A percentile compares a stretch with the other conserved stretches of the same genome.
phyloP scores from a whole-genome alignment of 2,888 invertebrate species.

The Coronaproctus castanopsis region DNA sequence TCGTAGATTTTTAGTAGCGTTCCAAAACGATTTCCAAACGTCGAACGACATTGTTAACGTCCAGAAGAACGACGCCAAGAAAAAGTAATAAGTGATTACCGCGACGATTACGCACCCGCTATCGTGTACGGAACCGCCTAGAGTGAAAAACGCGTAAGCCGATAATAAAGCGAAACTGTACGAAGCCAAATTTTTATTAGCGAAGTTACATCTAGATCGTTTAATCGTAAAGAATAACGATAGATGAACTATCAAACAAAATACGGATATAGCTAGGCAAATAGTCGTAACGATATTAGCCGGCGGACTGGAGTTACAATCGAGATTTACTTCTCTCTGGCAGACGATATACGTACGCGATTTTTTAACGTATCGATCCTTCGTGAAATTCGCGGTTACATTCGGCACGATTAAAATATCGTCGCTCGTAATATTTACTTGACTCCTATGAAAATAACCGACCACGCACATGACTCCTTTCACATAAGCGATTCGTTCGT shows the following conservation, averaged over 20 bases:
- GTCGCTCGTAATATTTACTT: background rate
- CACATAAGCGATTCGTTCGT: too few species aligned
- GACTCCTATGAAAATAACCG: background rate
- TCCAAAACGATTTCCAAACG: background rate
- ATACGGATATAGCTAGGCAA: background rate
- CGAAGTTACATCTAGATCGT: background rate
- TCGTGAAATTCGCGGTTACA: background rate
- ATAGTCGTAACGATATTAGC: background rate
- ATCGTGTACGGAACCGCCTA: background rate
- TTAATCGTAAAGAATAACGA: background rate
- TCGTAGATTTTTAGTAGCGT: background rate
- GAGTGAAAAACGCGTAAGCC: background rate
- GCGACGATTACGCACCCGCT: background rate
- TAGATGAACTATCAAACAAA: background rate
- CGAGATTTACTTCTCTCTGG: background rate
- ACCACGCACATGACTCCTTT: background rate
- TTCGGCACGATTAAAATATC: background rate
- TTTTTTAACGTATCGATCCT: background rate
- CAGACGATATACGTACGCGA: background rate
- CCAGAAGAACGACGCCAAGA: background rate
- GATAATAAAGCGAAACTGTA: background rate
- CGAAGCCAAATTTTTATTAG: background rate
- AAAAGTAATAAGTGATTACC: background rate
- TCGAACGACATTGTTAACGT: background rate
- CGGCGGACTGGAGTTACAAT: background rate